Evolutionary conservation across 2,113 vertebrate species (phyloP).

Genomic region (Petrocephalus zakoni): DNA sequence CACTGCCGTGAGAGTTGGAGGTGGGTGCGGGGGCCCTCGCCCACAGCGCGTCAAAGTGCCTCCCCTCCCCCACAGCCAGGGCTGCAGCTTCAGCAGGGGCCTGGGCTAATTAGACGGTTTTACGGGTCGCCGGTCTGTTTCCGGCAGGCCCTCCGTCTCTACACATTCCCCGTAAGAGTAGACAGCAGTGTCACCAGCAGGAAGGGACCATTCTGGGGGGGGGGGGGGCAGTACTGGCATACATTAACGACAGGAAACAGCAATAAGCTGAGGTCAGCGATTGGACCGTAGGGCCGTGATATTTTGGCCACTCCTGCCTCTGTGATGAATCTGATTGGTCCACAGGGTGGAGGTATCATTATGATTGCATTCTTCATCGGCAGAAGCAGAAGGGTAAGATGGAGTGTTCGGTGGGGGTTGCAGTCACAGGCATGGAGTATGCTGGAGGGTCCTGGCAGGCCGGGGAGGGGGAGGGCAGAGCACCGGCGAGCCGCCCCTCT

Average conservation of each 20-base stretch:
- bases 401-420: slow-evolving; percentile 51
- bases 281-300: background rate
- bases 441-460: slow-evolving; percentile 25
- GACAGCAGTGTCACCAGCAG: background rate
- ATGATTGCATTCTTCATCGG: slow-evolving; percentile 19
- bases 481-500: slow-evolving; percentile 29
- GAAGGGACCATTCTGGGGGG: background rate
- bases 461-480: too few species aligned
- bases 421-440: slow-evolving; percentile 57
- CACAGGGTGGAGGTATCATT: background rate
- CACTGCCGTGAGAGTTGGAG: background rate
- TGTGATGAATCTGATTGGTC: background rate
- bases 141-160: background rate
- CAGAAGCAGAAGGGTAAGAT: slow-evolving; percentile 52
- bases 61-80: background rate
- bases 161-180: background rate
- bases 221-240: background rate
- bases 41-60: background rate
- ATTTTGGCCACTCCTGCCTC: background rate
- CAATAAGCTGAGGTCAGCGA: background rate
- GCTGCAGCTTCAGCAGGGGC: background rate
- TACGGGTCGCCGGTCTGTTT: background rate
- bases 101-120: background rate
- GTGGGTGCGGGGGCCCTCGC: background rate
- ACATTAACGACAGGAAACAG: background rate